Evolutionary conservation across 2,888 invertebrate genomes (phyloP).

Genomic region (Nycteola revayana): DNA sequence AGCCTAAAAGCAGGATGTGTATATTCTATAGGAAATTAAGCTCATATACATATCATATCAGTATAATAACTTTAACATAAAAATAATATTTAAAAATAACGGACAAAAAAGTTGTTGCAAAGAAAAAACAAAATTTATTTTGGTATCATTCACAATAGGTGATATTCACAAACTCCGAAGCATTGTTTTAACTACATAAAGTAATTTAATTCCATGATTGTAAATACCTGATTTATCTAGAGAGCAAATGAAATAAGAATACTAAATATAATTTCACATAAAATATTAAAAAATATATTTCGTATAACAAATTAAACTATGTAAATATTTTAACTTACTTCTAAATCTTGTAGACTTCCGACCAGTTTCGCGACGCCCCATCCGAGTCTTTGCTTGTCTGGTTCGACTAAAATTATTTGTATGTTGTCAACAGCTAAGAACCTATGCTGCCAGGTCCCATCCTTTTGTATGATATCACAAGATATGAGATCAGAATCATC

Average conservation of each 20-base stretch:
- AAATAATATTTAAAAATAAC: too few relatives aligned
- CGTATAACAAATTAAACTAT: background rate
- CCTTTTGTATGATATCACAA: constrained; percentile 95
- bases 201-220: constrained; percentile 15
- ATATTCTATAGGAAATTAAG: too few relatives aligned
- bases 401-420: constrained; percentile 98
- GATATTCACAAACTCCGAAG: background rate
- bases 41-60: too few relatives aligned
- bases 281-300: background rate
- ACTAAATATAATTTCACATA: constrained; percentile 10
- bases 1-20: too few relatives aligned
- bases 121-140: too few relatives aligned
- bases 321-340: constrained; percentile 78
- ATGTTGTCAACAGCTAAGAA: constrained; percentile 97
- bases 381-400: constrained; percentile 95
- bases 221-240: constrained; percentile 30
- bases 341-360: constrained; percentile 97
- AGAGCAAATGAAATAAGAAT: constrained; percentile 22
- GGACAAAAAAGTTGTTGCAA: too few relatives aligned
- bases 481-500: constrained; percentile 99
- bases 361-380: constrained; percentile 99
- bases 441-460: constrained; percentile 93
- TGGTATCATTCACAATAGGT: too few relatives aligned
- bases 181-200: constrained; percentile 6
- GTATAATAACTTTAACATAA: too few relatives aligned